Percentiles rank a stretch among this genome's conserved stretches.
phyloP scores from a whole-genome alignment of 2,797 vertebrate species.

The Spatula clypeata region DNA sequence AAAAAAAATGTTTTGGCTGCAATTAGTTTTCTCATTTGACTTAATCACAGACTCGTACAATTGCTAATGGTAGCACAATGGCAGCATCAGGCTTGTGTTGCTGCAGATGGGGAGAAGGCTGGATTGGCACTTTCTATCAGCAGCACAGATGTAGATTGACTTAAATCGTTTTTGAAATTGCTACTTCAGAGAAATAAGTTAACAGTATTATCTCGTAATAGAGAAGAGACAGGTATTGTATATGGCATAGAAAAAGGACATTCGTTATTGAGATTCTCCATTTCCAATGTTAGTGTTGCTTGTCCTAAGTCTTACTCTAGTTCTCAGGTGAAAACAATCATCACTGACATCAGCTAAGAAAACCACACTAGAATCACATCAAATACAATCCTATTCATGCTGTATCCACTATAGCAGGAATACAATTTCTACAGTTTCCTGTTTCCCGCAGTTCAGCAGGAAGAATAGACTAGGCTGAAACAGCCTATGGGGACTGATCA shows the following conservation, averaged over 20 bases:
- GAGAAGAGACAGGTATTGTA: neutral
- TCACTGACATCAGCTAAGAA: neutral
- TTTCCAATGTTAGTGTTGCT: neutral
- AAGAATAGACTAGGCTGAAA: neutral
- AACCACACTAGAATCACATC: neutral
- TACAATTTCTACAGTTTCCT: neutral
- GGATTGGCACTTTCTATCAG: neutral
- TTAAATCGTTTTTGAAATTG: neutral
- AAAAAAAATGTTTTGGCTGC: neutral
- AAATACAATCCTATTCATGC: neutral
- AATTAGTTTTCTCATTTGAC: neutral
- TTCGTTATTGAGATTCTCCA: neutral
- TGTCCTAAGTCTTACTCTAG: neutral
- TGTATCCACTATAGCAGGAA: neutral
- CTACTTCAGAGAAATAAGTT: neutral
- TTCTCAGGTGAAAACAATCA: neutral
- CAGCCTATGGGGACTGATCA: neutral
- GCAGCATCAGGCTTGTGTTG: neutral
- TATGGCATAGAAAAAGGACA: neutral
- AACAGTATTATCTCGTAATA: neutral
- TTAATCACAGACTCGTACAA: accelerated
- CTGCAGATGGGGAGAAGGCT: neutral
- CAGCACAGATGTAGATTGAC: neutral
- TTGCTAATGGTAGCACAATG: neutral
- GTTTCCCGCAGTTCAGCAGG: neutral